Evolutionary conservation across 2,113 vertebrate species (phyloP).

Genomic region (Lepidothrix coronata): DNA sequence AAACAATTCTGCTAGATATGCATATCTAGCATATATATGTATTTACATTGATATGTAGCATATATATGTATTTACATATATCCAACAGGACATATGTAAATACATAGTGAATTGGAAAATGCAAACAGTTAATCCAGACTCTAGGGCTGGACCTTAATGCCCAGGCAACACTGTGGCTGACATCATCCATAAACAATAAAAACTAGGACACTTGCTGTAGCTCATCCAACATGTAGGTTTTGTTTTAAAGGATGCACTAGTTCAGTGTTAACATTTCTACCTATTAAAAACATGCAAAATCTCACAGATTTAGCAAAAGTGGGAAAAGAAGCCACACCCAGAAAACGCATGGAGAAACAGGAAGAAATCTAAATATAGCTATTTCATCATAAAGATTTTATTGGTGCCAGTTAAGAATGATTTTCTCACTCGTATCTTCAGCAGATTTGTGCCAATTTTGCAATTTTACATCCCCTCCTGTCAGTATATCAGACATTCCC

Average conservation of each 20-base stretch:
- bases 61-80: too few species aligned
- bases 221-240: neutral
- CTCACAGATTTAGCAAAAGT: neutral
- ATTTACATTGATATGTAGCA: too few species aligned
- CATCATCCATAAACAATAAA: neutral
- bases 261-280: neutral
- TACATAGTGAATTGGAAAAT: neutral
- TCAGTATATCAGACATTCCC: neutral
- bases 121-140: neutral
- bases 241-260: neutral
- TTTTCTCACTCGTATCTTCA: neutral
- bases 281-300: neutral
- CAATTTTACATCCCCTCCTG: neutral
- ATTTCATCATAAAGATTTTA: neutral
- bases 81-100: neutral
- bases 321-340: neutral
- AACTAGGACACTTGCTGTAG: neutral
- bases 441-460: constrained; percentile 8
- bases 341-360: neutral
- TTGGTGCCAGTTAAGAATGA: neutral
- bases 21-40: too few species aligned
- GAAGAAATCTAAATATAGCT: neutral
- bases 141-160: neutral
- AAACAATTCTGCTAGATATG: neutral
- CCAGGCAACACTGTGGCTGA: neutral